Evolutionary conservation across 2,888 invertebrate genomes (phyloP).

Genomic region (Salpingus planirostris): DNA sequence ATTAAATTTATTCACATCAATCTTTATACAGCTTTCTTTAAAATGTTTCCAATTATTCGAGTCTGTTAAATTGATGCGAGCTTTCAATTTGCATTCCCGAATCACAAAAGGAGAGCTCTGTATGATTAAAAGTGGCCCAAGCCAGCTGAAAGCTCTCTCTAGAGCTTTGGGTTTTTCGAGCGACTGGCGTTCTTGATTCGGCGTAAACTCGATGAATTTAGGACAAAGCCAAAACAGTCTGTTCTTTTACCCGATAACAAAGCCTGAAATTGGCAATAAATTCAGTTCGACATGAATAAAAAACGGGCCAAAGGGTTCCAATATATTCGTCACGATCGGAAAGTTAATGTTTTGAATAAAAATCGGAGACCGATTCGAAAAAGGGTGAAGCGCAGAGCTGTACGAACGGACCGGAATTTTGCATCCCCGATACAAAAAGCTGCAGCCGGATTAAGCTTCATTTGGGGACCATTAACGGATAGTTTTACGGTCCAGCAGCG

Average conservation of each 20-base stretch:
- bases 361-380: background rate
- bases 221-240: conserved; percentile 5
- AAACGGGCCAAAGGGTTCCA: conserved; percentile 6
- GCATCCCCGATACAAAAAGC: too few relatives aligned
- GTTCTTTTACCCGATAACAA: background rate
- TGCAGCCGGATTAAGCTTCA: background rate
- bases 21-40: too few relatives aligned
- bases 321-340: conserved; percentile 9
- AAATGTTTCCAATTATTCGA: too few relatives aligned
- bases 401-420: too few relatives aligned
- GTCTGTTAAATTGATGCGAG: too few relatives aligned
- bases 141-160: too few relatives aligned
- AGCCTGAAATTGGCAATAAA: conserved; percentile 12
- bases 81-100: too few relatives aligned
- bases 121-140: too few relatives aligned
- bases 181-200: conserved; percentile 6
- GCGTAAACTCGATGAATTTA: conserved; percentile 10
- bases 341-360: conserved; percentile 13
- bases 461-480: conserved; percentile 6
- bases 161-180: too few relatives aligned
- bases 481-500: conserved; percentile 8
- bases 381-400: background rate
- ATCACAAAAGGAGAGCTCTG: too few relatives aligned
- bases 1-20: too few relatives aligned
- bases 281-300: conserved; percentile 10